A percentile compares a stretch with the other conserved stretches of the same genome.
Evolutionary conservation across 2,113 vertebrate genomes (phyloP).

Genomic region (Aix galericulata): DNA sequence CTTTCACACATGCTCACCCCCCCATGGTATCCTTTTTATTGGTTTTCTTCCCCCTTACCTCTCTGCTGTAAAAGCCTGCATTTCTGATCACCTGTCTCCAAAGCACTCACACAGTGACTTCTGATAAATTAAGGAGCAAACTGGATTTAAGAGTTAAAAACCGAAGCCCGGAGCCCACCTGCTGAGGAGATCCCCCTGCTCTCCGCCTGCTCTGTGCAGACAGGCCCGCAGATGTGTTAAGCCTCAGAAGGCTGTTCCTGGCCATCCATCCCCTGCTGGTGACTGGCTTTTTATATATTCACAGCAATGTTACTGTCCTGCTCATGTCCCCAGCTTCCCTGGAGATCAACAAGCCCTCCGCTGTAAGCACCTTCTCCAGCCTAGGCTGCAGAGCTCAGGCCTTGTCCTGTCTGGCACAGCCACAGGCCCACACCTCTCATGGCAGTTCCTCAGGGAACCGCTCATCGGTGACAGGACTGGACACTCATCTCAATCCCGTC

Average conservation of each 20-base stretch:
- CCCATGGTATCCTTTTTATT: not conserved
- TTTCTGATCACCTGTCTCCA: not conserved
- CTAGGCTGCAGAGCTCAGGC: not conserved
- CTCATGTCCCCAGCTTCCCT: not conserved
- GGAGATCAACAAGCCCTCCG: not conserved
- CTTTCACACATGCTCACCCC: not conserved
- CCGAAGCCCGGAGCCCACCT: not conserved
- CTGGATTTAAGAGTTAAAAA: not conserved
- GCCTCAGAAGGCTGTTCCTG: not conserved
- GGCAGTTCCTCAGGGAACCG: not conserved
- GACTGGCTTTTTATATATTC: not conserved
- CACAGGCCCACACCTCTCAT: not conserved
- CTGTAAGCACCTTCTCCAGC: not conserved
- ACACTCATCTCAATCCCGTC: not conserved
- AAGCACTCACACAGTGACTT: not conserved
- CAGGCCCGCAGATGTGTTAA: not conserved
- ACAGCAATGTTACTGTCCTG: not conserved
- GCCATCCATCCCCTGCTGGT: not conserved
- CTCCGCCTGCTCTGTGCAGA: not conserved
- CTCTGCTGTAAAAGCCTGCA: not conserved
- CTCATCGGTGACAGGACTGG: not conserved
- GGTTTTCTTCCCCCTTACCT: not conserved
- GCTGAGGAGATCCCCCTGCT: not conserved
- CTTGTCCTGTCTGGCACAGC: not conserved
- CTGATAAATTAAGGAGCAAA: slow-evolving; percentile 13